Evolutionary conservation across 2,797 vertebrate species (phyloP).

Genomic region (Sarcophilus harrisii): DNA sequence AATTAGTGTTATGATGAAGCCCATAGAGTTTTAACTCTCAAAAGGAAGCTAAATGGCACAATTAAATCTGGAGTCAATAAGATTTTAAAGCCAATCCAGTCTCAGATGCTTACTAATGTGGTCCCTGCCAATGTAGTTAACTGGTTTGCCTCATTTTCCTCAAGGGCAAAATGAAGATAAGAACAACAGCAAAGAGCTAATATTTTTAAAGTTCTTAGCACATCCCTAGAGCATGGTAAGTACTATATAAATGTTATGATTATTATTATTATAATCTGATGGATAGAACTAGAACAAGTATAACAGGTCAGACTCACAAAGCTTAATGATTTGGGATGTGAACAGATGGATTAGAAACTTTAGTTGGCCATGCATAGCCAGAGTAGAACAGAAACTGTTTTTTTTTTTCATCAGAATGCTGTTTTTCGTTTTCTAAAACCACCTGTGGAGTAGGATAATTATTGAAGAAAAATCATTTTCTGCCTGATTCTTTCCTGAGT

Average conservation of each 20-base stretch:
- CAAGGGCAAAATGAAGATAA: neutral
- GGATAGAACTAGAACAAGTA: neutral
- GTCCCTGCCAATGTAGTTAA: neutral
- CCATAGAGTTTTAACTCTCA: neutral
- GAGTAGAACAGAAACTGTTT: neutral
- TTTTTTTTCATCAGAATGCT: neutral
- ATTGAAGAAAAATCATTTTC: neutral
- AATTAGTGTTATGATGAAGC: neutral
- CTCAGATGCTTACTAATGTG: neutral
- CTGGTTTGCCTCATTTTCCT: neutral
- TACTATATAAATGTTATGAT: neutral
- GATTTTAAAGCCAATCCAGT: neutral
- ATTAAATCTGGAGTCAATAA: neutral
- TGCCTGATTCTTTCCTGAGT: neutral
- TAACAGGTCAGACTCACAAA: neutral
- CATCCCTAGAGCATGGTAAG: neutral
- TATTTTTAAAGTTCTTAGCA: neutral
- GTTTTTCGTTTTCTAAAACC: neutral
- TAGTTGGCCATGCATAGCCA: neutral
- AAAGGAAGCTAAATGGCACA: neutral
- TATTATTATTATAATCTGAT: neutral
- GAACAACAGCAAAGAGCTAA: neutral
- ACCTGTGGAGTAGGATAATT: neutral
- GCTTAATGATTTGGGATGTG: neutral
- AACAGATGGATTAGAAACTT: neutral